Evolutionary conservation across 1,140 invertebrate species (phyloP), one percentile per base, ranked within the genome.

Genomic region (Kradibia gibbosae): DNA sequence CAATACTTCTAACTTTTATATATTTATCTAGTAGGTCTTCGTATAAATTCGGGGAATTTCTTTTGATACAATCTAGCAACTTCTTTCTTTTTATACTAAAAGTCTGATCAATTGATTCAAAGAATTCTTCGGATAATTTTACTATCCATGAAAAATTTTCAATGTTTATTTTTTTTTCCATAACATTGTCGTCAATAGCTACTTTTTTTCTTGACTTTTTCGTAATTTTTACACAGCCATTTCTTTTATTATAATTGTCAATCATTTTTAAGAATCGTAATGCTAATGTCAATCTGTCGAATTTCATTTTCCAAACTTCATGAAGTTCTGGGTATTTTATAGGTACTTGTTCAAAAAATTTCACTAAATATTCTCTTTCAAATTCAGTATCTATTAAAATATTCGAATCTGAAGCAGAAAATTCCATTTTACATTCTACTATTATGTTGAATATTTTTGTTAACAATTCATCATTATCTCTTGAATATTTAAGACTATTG

Each of bases 211-310:
- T 67, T 15, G 17, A 36, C 11, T 7, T 39, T 1, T 10, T 13
- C n/a, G 28, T 73, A 3, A 7, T 11, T 25, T 57, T 62, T 28
- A 34, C 0, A 17, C 10, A 10, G 31, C 3, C 0, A 25, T 73
- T 57, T 34, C 67, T 34, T 48, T 48, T 22, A 53, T 82, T 82
- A n/a, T 60, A 78, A 36, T 62, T 25, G 5, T 62, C n/a, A 0
- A 82, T 73, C 8, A 53, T 36, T 20, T 73, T 77, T 4, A 60
- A 28, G 22, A 82, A n/a, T 17, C n/a, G 62, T 17, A 82, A n/a
- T 0, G 42, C 0, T 17, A 82, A 22, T 1, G 53, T 8, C 11
- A 82, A 3, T 34, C 57, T 15, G 22, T 73, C n/a, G 20, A 57
- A 11, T 20, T 39, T 8, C 15, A 72, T 39, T 7, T 48, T 39